A percentile compares a stretch with the other conserved stretches of the same genome.
phyloP scores from a whole-genome alignment of 2,113 vertebrate species.

The Tyto alba region DNA sequence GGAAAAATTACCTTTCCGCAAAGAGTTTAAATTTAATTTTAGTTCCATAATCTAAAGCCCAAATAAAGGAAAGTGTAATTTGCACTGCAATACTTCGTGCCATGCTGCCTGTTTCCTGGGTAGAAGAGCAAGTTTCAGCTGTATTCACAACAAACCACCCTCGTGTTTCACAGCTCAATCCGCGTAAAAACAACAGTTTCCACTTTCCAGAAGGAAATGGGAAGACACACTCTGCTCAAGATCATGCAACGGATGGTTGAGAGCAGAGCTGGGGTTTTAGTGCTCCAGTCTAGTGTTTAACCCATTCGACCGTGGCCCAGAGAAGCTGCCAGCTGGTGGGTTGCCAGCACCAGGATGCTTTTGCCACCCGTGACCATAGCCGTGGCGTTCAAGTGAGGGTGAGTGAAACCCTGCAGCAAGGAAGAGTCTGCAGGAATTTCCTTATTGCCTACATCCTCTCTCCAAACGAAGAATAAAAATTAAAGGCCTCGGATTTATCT shows the following conservation, averaged over 20 bases:
- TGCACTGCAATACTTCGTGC: background rate
- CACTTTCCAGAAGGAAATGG: background rate
- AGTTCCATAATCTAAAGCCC: constrained; percentile 53
- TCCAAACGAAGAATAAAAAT: background rate
- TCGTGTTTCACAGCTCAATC: background rate
- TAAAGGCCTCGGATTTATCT: background rate
- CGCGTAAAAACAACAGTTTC: accelerated
- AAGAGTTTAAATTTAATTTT: constrained; percentile 61
- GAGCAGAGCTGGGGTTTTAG: background rate
- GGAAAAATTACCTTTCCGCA: constrained; percentile 62
- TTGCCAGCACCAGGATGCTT: background rate
- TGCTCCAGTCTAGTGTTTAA: background rate
- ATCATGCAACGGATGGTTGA: accelerated
- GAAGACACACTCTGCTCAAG: background rate
- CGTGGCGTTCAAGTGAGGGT: no score
- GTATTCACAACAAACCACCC: background rate
- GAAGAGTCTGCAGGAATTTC: background rate
- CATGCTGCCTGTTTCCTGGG: background rate
- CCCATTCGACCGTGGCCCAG: background rate
- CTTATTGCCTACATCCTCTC: background rate
- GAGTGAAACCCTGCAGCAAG: background rate
- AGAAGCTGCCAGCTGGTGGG: background rate
- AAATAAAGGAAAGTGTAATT: constrained; percentile 20
- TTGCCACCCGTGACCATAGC: background rate
- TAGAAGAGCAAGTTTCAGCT: background rate